Percentiles rank a stretch among this genome's conserved stretches.
These are phyloP conservation scores for Monochamus alternatus DNA, from an alignment of 2,888 invertebrate genomes.

Conservation along the genomic window DNA sequence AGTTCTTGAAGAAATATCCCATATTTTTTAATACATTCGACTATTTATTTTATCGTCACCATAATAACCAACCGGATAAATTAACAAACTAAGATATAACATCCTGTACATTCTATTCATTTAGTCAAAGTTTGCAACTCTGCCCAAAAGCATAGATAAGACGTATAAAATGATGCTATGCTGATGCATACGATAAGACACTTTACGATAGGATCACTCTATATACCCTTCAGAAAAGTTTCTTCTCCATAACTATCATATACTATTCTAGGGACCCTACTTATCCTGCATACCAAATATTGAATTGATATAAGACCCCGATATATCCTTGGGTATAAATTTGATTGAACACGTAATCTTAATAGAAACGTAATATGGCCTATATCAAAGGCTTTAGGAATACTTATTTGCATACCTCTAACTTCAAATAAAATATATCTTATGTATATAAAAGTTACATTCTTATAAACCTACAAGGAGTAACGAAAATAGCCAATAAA, in stretches of 20 bases:
- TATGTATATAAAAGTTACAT: too few relatives aligned
- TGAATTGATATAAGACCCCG: constrained; percentile 30
- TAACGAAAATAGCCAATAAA: too few relatives aligned
- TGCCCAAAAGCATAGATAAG: constrained; percentile 24
- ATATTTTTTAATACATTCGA: too few relatives aligned
- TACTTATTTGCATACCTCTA: too few relatives aligned
- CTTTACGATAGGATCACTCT: constrained; percentile 28
- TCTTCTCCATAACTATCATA: constrained; percentile 31
- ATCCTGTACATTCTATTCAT: constrained; percentile 11
- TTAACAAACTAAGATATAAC: too few relatives aligned
- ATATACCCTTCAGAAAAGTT: constrained; percentile 23
- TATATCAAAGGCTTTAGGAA: too few relatives aligned
- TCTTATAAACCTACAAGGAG: too few relatives aligned
- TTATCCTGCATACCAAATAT: constrained; percentile 30
- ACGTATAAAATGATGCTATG: constrained; percentile 30
- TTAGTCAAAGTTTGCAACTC: constrained; percentile 17
- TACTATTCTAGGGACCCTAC: constrained; percentile 12
- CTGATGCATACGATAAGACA: constrained; percentile 35
- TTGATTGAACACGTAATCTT: not conserved
- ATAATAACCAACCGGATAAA: too few relatives aligned
- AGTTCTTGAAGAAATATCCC: too few relatives aligned
- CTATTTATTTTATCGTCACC: too few relatives aligned
- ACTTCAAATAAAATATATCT: too few relatives aligned
- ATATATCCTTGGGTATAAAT: constrained; percentile 6
- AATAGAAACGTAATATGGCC: too few relatives aligned